Evolutionary conservation across 1,140 invertebrate species (phyloP), one percentile per base, ranked within the genome.

Genomic region (Hylaeus volcanicus): DNA sequence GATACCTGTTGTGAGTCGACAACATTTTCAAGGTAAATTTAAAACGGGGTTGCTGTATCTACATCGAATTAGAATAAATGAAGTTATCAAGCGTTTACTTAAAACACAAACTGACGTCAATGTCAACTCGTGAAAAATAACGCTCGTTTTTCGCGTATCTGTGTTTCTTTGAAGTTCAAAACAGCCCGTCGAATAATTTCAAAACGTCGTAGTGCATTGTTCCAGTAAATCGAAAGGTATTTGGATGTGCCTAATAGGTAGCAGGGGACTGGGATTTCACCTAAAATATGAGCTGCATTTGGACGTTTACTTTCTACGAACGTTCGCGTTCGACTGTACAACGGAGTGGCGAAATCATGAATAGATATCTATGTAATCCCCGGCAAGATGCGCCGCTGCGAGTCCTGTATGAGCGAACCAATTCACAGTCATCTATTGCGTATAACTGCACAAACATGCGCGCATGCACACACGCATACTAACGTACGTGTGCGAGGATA

Each of bases 371-470:
- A 53, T 80, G 78, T 80, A 80, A 80, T 80, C 71, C 78, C 6
- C 61, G 37, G 78, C 53, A 80, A 80, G 78, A 80, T 63, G 78
- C 78, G 78, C 53, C 55, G 64, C 12, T 65, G 45, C 72, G 64
- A 75, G 77, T 75, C 72, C 68, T 80, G 72, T 80, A 74, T 75
- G 79, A 74, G 79, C 73, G 79, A 80, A 80, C 79, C 79, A 80
- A 80, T 80, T 80, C 79, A 69, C 60, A 84, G 45, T 80, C 82
- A 76, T 65, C 72, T 80, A 80, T 80, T 75, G 73, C 74, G 80
- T 77, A 78, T 53, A 69, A 63, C 66, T 65, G 61, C 45, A 37
- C 15, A 48, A 12, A 51, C 41, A 71, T 60, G 53, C 26, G 56
- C 5, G 3, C 26, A 26, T 4, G 53, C 37, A 5, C 5, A 74